These are phyloP conservation scores for Aphelinus atriplicis DNA, from an alignment of 1,140 invertebrate genomes.

Conservation along the genomic window DNA sequence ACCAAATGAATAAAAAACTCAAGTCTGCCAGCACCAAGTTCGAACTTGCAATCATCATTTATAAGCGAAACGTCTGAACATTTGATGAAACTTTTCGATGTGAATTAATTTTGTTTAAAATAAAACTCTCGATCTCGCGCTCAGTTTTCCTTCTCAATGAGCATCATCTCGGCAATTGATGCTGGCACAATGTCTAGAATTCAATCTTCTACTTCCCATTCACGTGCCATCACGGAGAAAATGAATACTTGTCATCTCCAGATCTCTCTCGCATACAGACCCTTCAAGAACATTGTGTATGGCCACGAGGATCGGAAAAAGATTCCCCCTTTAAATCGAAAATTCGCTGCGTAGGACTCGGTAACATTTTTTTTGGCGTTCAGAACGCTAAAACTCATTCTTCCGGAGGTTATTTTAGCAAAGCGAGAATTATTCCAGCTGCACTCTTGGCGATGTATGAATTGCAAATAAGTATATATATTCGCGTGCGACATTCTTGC, in stretches of 20 bases:
- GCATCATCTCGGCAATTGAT: neutral
- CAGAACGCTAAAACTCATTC: neutral
- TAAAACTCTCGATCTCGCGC: neutral
- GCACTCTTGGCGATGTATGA: conserved; percentile 1
- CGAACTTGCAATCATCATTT: no score
- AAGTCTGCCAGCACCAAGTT: no score
- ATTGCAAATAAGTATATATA: conserved; percentile 22
- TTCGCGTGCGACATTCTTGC: neutral
- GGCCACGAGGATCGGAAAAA: neutral
- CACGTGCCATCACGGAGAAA: neutral
- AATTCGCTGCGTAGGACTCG: neutral
- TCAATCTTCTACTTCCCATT: conserved; percentile 12
- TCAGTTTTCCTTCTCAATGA: conserved; percentile 2
- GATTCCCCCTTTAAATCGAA: conserved; percentile 5
- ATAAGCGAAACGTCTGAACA: neutral
- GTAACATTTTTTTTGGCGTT: neutral
- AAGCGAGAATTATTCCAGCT: conserved; percentile 13
- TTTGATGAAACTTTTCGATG: neutral
- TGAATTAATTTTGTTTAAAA: conserved; percentile 15
- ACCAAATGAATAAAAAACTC: no score
- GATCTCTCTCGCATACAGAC: neutral
- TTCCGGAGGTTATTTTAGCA: conserved; percentile 6
- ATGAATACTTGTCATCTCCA: conserved; percentile 22
- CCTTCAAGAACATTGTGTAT: no score
- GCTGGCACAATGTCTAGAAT: conserved; percentile 17